phyloP scores from a whole-genome alignment of 2,113 vertebrate species.

The Callithrix jacchus region DNA sequence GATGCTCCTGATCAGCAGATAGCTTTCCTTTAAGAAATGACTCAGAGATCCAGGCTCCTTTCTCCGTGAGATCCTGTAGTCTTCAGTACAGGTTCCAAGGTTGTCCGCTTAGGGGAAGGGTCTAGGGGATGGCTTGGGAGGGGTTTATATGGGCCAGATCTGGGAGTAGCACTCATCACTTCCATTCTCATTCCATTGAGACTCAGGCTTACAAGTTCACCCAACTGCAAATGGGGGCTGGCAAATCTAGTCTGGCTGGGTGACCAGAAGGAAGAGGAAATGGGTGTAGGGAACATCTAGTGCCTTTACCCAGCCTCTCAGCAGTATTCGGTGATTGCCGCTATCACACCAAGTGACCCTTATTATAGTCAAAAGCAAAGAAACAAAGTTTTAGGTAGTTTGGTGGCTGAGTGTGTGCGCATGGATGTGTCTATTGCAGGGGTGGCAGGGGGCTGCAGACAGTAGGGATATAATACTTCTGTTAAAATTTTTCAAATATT shows the following conservation, averaged over 20 bases:
- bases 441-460: fast-evolving
- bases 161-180: background rate
- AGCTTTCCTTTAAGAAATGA: background rate
- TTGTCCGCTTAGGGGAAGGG: background rate
- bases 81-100: background rate
- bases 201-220: background rate
- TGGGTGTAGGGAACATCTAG: background rate
- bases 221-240: background rate
- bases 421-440: too few species aligned
- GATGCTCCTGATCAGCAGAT: too few species aligned
- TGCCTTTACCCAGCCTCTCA: background rate
- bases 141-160: background rate
- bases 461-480: background rate
- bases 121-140: background rate
- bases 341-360: background rate
- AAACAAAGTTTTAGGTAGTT: background rate
- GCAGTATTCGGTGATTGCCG: background rate
- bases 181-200: background rate
- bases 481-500: background rate
- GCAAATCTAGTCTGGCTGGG: too few species aligned
- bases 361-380: background rate
- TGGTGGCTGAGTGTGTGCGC: background rate
- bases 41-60: background rate
- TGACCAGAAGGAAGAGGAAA: background rate
- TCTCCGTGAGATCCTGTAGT: background rate